Percentiles rank a stretch among this genome's conserved stretches.
These are phyloP conservation scores for Aurelia sp. DNA, from an alignment of 30 jellyfish, hydroid and myxozoan genomes.

Conservation along the genomic window DNA sequence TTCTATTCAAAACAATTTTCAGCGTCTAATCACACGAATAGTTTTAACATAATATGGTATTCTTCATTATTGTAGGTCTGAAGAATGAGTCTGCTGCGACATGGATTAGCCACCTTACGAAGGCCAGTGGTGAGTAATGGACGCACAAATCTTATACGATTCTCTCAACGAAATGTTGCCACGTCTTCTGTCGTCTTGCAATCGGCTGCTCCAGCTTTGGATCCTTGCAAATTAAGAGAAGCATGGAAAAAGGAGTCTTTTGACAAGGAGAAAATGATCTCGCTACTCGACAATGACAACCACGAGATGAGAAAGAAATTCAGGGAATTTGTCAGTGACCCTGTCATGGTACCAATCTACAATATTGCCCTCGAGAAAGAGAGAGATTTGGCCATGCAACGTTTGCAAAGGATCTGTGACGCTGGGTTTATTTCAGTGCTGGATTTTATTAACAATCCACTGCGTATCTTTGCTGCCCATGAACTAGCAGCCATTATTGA, in stretches of 20 bases:
- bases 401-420: slow-evolving; percentile 89
- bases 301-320: slow-evolving; percentile 83
- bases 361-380: slow-evolving; percentile 81
- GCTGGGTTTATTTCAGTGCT: slow-evolving; percentile 93
- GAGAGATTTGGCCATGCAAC: slow-evolving; percentile 83
- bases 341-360: slow-evolving; percentile 85
- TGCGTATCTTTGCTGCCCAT: slow-evolving; percentile 93
- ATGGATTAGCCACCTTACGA: slow-evolving; percentile 48
- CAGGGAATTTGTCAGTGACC: slow-evolving; percentile 87
- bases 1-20: too few species aligned
- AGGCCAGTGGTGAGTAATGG: slow-evolving; percentile 43
- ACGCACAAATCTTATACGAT: background rate
- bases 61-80: too few species aligned
- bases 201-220: slow-evolving; percentile 30
- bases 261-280: slow-evolving; percentile 75
- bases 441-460: slow-evolving; percentile 83
- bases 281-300: slow-evolving; percentile 85
- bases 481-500: slow-evolving; percentile 91
- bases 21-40: too few species aligned
- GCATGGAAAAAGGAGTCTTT: slow-evolving; percentile 66
- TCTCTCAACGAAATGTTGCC: slow-evolving; percentile 20
- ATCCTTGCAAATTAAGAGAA: slow-evolving; percentile 78
- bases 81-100: slow-evolving; percentile 65
- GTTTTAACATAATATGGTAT: too few species aligned
- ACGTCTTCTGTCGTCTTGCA: slow-evolving; percentile 29